Evolutionary conservation across 2,113 vertebrate genomes (phyloP).

Genomic region (Tachuris rubrigastra): DNA sequence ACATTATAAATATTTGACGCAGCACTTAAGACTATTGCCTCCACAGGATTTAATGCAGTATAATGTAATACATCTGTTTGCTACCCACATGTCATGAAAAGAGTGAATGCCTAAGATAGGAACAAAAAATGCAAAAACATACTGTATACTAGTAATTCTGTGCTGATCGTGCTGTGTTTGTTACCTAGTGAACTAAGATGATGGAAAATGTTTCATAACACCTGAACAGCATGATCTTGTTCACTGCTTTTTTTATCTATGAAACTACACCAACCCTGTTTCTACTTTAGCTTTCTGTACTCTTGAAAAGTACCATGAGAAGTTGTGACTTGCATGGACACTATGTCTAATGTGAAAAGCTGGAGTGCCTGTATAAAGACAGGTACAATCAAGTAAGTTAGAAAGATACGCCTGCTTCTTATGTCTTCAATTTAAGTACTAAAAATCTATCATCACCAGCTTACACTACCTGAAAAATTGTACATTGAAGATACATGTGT

Average conservation of each 20-base stretch:
- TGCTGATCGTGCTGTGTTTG: neutral
- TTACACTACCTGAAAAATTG: neutral
- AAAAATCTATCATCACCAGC: neutral
- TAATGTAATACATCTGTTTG: conserved; percentile 64
- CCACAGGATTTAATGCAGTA: conserved; percentile 46
- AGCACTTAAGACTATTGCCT: conserved; percentile 61
- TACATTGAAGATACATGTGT: neutral
- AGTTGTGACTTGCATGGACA: neutral
- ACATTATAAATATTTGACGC: conserved; percentile 63
- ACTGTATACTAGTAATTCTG: neutral
- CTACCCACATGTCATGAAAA: conserved; percentile 27
- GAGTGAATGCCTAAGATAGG: neutral
- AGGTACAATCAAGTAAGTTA: neutral
- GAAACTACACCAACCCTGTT: neutral
- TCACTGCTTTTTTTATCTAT: neutral
- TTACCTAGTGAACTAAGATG: neutral
- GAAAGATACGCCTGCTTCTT: conserved; percentile 28
- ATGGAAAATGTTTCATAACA: neutral
- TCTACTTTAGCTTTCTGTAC: neutral
- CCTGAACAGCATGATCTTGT: neutral
- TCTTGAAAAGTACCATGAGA: neutral
- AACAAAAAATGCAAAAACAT: neutral
- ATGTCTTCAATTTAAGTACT: conserved; percentile 6
- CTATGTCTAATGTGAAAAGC: neutral
- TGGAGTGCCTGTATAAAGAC: neutral